Evolutionary conservation across 1,140 invertebrate genomes (phyloP).

Genomic region (Cryptotermes secundus): DNA sequence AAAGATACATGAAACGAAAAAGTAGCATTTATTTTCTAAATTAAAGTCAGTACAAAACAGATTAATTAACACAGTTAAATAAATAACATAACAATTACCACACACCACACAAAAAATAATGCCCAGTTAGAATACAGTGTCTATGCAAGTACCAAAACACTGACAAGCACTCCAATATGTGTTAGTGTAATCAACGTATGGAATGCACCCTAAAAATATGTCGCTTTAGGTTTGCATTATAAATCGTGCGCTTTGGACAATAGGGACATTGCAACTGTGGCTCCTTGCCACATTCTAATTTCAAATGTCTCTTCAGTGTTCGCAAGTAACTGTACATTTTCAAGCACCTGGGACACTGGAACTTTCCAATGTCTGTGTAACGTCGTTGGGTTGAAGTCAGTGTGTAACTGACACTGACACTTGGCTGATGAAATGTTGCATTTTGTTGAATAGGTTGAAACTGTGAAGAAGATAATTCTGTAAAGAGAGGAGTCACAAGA

Average conservation of each 20-base stretch:
- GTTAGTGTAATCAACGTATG: neutral
- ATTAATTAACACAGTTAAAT: too few relatives aligned
- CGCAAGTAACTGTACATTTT: constrained; percentile 20
- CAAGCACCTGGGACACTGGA: constrained; percentile 38
- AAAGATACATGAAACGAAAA: too few relatives aligned
- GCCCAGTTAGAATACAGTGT: too few relatives aligned
- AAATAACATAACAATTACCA: too few relatives aligned
- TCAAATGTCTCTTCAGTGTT: constrained; percentile 52
- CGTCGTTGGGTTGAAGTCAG: neutral
- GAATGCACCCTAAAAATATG: constrained; percentile 18
- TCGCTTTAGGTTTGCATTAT: constrained; percentile 28
- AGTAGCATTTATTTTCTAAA: too few relatives aligned
- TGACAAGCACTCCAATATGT: too few relatives aligned
- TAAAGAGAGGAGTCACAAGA: neutral
- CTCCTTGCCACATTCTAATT: constrained; percentile 58
- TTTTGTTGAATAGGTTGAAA: neutral
- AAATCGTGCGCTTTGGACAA: constrained; percentile 33
- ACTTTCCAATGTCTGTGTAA: constrained; percentile 34
- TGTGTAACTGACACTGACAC: neutral
- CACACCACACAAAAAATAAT: too few relatives aligned
- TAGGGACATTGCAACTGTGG: constrained; percentile 51
- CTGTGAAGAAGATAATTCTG: neutral
- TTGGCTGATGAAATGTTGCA: neutral
- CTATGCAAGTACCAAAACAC: too few relatives aligned
- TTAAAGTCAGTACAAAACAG: too few relatives aligned